These are phyloP conservation scores for Eilema caniola DNA, from an alignment of 2,888 invertebrate genomes.

Conservation along the genomic window DNA sequence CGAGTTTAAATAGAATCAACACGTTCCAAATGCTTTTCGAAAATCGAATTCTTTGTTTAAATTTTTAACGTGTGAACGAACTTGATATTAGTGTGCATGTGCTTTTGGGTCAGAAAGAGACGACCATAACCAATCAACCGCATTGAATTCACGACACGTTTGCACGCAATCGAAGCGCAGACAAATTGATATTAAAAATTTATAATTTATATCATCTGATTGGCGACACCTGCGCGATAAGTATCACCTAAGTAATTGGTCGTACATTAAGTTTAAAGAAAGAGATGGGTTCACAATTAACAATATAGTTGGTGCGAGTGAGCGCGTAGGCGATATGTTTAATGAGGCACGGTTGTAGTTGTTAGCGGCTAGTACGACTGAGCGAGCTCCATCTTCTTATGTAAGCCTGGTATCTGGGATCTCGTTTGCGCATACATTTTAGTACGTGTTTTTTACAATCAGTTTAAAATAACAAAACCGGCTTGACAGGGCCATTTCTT, in stretches of 20 bases:
- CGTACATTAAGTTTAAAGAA: constrained; percentile 61
- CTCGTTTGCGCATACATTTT: constrained; percentile 85
- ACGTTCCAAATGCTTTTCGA: constrained; percentile 55
- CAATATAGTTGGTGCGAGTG: constrained; percentile 60
- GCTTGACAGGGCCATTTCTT: constrained; percentile 77
- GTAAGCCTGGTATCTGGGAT: constrained; percentile 79
- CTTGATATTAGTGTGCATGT: constrained; percentile 56
- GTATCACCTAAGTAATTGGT: constrained; percentile 45
- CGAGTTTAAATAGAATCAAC: constrained; percentile 74
- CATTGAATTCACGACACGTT: constrained; percentile 61
- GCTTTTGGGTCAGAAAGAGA: constrained; percentile 56
- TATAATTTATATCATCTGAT: constrained; percentile 54
- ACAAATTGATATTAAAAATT: constrained; percentile 63
- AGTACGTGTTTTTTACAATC: constrained; percentile 75
- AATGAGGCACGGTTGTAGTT: constrained; percentile 65
- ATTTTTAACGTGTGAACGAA: constrained; percentile 62
- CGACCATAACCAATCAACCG: constrained; percentile 42
- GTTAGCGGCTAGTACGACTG: constrained; percentile 68
- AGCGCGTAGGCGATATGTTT: constrained; percentile 70
- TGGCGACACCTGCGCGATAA: constrained; percentile 51
- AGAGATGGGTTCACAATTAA: constrained; percentile 74
- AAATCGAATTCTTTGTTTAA: constrained; percentile 61
- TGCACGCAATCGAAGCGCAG: constrained; percentile 53
- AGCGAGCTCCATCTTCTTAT: constrained; percentile 68
- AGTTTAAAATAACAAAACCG: constrained; percentile 81